These are phyloP conservation scores for Lasaia peninsularis DNA, from an alignment of 1,140 invertebrate genomes.

Conservation along the genomic window DNA sequence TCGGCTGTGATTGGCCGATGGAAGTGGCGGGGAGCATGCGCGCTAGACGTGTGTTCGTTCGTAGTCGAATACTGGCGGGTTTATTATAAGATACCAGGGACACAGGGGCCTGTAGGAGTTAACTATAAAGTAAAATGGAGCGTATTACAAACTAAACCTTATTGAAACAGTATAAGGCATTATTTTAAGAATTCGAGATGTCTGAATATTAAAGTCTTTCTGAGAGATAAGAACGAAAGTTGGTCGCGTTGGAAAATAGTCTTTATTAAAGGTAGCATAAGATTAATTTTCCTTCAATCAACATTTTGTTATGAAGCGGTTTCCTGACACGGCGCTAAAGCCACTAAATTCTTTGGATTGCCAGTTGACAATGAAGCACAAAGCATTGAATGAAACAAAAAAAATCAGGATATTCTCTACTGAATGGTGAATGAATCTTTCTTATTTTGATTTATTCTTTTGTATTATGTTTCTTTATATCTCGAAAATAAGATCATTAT, in stretches of 20 bases:
- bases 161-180: slow-evolving; percentile 5
- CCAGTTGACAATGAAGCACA: slow-evolving; percentile 38
- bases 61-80: slow-evolving; percentile 72
- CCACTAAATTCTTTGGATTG: slow-evolving; percentile 48
- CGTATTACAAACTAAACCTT: slow-evolving; percentile 33
- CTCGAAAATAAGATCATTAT: no score
- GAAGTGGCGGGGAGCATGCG: slow-evolving; percentile 70
- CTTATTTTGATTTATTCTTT: neutral
- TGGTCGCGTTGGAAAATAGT: slow-evolving; percentile 30
- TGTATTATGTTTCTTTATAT: neutral
- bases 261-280: slow-evolving; percentile 23
- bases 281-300: slow-evolving; percentile 25
- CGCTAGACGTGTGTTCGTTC: slow-evolving; percentile 53
- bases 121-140: slow-evolving; percentile 21
- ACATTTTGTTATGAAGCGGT: slow-evolving; percentile 51
- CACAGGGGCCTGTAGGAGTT: slow-evolving; percentile 69
- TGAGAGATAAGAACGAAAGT: slow-evolving; percentile 48
- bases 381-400: slow-evolving; percentile 41
- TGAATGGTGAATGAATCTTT: neutral
- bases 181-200: slow-evolving; percentile 19
- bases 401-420: slow-evolving; percentile 16
- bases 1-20: slow-evolving; percentile 59
- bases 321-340: slow-evolving; percentile 65
- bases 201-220: slow-evolving; percentile 49
- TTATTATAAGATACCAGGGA: slow-evolving; percentile 69